Conservation (phyloP, 1,140 invertebrate genomes). For the Chrysopa pallens region DNA sequence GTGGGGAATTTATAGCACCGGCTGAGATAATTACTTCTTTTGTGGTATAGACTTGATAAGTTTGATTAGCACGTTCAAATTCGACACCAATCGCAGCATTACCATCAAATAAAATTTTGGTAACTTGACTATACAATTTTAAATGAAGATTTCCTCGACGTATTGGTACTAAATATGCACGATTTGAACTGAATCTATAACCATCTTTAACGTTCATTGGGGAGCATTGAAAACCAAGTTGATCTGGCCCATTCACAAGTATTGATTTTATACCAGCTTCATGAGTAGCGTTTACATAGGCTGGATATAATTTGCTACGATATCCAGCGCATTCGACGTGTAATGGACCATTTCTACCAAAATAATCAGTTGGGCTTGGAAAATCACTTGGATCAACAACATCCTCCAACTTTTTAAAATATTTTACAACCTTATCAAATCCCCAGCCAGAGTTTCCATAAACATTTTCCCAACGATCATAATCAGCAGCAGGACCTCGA, state of each 20-base stretch:
- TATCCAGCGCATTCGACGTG: no score
- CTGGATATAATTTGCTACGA: no score
- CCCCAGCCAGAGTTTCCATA: constrained; percentile 44
- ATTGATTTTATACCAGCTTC: no score
- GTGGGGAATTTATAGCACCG: no score
- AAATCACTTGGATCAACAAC: no score
- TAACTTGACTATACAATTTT: constrained; percentile 1
- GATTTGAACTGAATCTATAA: constrained; percentile 34
- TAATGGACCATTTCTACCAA: constrained; percentile 6
- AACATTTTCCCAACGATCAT: constrained; percentile 43
- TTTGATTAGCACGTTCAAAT: constrained; percentile 1
- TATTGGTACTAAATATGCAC: no score
- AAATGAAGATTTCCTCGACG: constrained; percentile 3
- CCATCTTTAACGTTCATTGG: constrained; percentile 33
- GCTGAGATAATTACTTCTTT: no score
- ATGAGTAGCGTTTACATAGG: no score
- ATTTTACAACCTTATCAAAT: constrained; percentile 37
- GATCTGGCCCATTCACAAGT: no score
- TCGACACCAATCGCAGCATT: constrained; percentile 1
- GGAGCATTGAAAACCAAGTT: no score
- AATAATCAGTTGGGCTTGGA: no score
- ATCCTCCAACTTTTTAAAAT: constrained; percentile 36
- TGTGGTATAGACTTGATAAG: no score
- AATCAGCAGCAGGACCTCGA: constrained; percentile 45
- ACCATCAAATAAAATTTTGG: constrained; percentile 2